Base-by-base conservation (phyloP, 2,113 vertebrate genomes). In the Stictonetta naevosa region DNA sequence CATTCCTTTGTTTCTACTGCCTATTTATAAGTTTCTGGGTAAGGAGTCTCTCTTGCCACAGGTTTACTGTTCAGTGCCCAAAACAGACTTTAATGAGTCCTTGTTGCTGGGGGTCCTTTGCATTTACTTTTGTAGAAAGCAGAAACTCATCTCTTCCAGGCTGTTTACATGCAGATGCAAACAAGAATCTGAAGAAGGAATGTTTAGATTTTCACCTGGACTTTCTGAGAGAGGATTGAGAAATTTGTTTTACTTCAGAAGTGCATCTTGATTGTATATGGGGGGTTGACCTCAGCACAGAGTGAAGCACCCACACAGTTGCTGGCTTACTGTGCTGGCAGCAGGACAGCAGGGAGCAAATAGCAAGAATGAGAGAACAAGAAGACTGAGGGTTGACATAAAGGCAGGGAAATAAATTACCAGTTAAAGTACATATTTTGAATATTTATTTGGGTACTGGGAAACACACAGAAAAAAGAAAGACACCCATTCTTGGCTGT, bases 401-500 rank as follows among this genome's bases (percentile, higher is more conserved):
- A 48, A 85, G 19, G 2, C 52, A 76, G 13, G 21, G 28, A 46
- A 85, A 72, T 63, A 16, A 74, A 68, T 79, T 88, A 29, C 3
- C 31, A 19, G 15, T 50, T 83, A 79, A 59, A 72, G 23, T 76
- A 55, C 75, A 22, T 67, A 50, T 83, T 83, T 42, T 44, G 23
- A 44, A 23, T 64, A 48, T 40, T 67, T n/a, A 44, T 53, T 80
- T 88, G 20, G 20, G 25, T 73, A 8, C 56, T 56, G 48, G 16
- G 48, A 86, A 63, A 68, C 23, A 58, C 5, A 58, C 4, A n/a
- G 44, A 13, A 52, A 38, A 48, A 86, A 42, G 14, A 4, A 13
- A 46, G 8, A 22, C 16, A 16, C 15, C 13, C 0, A 0, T 78
- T 23, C 5, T 19, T 46, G 5, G 5, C 34, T 48, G 50, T 40